Base-by-base conservation (phyloP, 1,140 invertebrate genomes). In the Condylostylus longicornis region DNA sequence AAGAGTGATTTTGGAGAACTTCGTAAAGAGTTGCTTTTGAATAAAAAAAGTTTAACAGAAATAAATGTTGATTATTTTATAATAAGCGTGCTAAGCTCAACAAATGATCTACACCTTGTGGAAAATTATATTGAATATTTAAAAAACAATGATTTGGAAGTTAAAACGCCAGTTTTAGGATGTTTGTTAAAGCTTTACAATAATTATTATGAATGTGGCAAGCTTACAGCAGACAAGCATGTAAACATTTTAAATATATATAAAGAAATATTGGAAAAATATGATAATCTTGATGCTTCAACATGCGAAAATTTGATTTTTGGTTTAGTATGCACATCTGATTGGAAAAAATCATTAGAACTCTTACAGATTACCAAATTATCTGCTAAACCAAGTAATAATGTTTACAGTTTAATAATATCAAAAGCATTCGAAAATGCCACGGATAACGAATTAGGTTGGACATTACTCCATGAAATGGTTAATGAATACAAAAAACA, bases 311-410 rank as follows among this genome's bases (percentile, higher is more conserved):
- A 58, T 51, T 53, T 76, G 12, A 63, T 82, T 29, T 46, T 51
- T 35, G 75, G 66, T 2, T 49, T 84, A 3, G 72, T 71, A 43
- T 47, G 68, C 22, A 77, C 80, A 10, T 49, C 54, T 37, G 48
- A 68, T 36, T 81, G 77, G 76, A 62, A 66, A 44, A 65, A 74
- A 39, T 64, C 67, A 37, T 28, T 72, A 2, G 59, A 70, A 43
- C 44, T 82, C 19, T 60, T 81, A 8, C 57, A 76, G 33, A 68
- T 69, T 45, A 62, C 74, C 38, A 62, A 69, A 49, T 23, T 68
- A 29, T 63, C 55, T 17, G 34, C 44, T 20, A 49, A 44, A 14
- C 53, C 55, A 20, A 54, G 33, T 28, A 25, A 47, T 5, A 17
- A 37, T 2, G 55, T 51, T 10, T 58, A 53, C 23, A 49, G 42